Evolutionary conservation across 2,888 invertebrate genomes (phyloP).

Genomic region (Lasioglossum lativentre): DNA sequence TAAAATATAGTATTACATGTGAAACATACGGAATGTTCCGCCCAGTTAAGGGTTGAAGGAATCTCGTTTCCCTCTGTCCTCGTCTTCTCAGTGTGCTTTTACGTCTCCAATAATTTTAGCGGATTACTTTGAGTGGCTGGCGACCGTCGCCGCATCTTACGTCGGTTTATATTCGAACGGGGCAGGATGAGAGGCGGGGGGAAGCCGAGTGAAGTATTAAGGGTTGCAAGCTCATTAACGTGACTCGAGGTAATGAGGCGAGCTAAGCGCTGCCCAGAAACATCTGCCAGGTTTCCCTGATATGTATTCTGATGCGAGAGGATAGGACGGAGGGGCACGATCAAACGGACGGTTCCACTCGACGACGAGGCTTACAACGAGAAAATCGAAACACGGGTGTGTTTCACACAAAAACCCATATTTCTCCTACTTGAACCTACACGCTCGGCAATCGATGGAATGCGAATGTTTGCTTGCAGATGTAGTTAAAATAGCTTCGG

Average conservation of each 20-base stretch:
- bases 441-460: no score
- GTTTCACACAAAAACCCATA: not conserved
- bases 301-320: slow-evolving; percentile 37
- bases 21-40: no score
- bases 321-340: slow-evolving; percentile 30
- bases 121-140: slow-evolving; percentile 25
- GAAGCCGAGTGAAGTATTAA: slow-evolving; percentile 62
- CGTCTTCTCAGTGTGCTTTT: not conserved
- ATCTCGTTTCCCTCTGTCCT: not conserved
- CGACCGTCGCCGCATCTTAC: slow-evolving; percentile 39
- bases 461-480: not conserved
- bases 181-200: slow-evolving; percentile 29
- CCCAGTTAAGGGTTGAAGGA: not conserved
- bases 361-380: not conserved
- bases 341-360: slow-evolving; percentile 15
- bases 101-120: not conserved
- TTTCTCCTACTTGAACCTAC: not conserved
- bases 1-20: no score
- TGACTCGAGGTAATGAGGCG: slow-evolving; percentile 77
- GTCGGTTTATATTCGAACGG: slow-evolving; percentile 49
- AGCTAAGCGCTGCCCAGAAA: slow-evolving; percentile 68
- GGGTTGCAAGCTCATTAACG: slow-evolving; percentile 77
- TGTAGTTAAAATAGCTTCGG: not conserved
- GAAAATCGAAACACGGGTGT: not conserved
- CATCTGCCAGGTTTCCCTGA: slow-evolving; percentile 75